These are phyloP conservation scores for Harmothoe impar DNA, from an alignment of 2,888 invertebrate genomes.

Conservation along the genomic window DNA sequence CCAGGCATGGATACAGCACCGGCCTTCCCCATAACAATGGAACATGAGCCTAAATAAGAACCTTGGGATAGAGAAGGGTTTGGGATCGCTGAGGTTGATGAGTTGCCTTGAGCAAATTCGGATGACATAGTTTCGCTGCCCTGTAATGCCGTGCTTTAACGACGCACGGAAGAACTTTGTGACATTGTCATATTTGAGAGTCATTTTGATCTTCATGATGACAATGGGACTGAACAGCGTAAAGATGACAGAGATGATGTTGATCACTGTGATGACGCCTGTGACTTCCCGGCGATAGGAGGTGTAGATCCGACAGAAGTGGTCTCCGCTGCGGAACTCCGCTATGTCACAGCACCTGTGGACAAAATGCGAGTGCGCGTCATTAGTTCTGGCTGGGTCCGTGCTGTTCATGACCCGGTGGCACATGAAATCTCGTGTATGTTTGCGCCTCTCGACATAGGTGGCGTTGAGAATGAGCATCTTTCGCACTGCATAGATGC, in stretches of 20 bases:
- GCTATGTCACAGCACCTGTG: slow-evolving; percentile 71
- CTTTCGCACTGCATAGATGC: slow-evolving; percentile 69
- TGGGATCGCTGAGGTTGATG: slow-evolving; percentile 71
- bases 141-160: slow-evolving; percentile 73
- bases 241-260: slow-evolving; percentile 68
- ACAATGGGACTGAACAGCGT: slow-evolving; percentile 71
- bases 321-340: slow-evolving; percentile 66
- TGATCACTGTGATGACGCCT: slow-evolving; percentile 67
- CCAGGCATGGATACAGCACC: slow-evolving; percentile 74
- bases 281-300: slow-evolving; percentile 64
- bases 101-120: slow-evolving; percentile 72
- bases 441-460: slow-evolving; percentile 62
- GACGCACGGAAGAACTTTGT: slow-evolving; percentile 73
- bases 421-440: slow-evolving; percentile 69
- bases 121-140: slow-evolving; percentile 73
- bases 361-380: slow-evolving; percentile 65
- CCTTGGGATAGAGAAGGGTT: slow-evolving; percentile 72
- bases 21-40: slow-evolving; percentile 73
- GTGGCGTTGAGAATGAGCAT: slow-evolving; percentile 70
- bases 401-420: slow-evolving; percentile 69
- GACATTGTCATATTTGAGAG: slow-evolving; percentile 69
- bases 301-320: slow-evolving; percentile 67
- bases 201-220: slow-evolving; percentile 69
- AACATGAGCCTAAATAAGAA: slow-evolving; percentile 70
- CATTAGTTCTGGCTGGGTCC: not conserved